Evolutionary conservation across 1,140 invertebrate species (phyloP).

Genomic region (Anastatus disparis): DNA sequence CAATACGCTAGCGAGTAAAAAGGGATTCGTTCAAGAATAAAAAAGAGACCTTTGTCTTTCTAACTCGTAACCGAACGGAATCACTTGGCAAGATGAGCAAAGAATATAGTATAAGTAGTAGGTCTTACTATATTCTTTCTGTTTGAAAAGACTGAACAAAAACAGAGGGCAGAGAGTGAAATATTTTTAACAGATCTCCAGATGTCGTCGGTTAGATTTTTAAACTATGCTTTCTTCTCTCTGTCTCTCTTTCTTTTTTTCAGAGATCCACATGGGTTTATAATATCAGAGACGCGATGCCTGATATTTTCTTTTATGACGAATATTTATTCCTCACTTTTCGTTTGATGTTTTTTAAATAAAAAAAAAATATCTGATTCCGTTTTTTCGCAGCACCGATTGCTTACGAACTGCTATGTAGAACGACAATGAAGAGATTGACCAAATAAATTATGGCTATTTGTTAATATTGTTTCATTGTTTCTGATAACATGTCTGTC

Average conservation of each 20-base stretch:
- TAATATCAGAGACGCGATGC: no score
- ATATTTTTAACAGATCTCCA: conserved; percentile 49
- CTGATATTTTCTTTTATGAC: conserved; percentile 24
- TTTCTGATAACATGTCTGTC: conserved; percentile 12
- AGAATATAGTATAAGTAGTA: no score
- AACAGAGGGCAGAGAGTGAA: conserved; percentile 43
- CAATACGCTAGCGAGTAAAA: no score
- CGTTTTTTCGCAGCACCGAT: neutral
- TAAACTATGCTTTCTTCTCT: conserved; percentile 6
- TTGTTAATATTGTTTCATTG: conserved; percentile 12
- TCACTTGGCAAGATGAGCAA: conserved; percentile 22
- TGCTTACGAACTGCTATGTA: no score
- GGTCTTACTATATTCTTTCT: conserved; percentile 32
- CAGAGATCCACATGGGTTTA: no score
- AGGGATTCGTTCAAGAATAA: neutral
- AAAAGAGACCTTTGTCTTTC: no score
- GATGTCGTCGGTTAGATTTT: conserved; percentile 41
- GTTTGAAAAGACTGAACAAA: conserved; percentile 38
- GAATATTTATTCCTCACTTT: neutral
- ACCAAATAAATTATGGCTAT: no score
- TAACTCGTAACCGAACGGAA: conserved; percentile 22
- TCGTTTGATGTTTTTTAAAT: conserved; percentile 39
- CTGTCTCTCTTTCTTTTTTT: no score
- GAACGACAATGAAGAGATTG: no score
- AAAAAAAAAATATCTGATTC: conserved; percentile 41